Evolutionary conservation across 2,797 vertebrate species (phyloP), one percentile per base, ranked within the genome.

Genomic region (Mycteria americana): DNA sequence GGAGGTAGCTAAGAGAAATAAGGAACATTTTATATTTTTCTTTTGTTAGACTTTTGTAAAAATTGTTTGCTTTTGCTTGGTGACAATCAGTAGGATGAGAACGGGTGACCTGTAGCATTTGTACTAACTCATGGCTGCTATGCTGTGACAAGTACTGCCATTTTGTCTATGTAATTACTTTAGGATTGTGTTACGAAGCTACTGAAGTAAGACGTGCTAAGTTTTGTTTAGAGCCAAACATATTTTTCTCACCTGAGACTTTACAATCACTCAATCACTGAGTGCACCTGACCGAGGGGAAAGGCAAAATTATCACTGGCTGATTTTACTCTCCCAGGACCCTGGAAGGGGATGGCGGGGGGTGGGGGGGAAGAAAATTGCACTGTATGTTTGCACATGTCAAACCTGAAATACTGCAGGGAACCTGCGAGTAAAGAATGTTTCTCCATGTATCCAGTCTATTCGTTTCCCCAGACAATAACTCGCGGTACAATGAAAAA

Each of bases 241-340:
- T 39, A 17, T 84, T 85, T 90, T 85, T 86, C 74, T 85, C 87
- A 96, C 50, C 35, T 70, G 50, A 46, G 54, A 77, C 78, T 94
- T 92, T 41, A 68, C 41, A 85, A 39, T 62, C 92, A 74, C 85
- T 95, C 96, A 96, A 4, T 96, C 92, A 83, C 74, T 41, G 48
- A 95, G 67, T 59, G 79, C 17, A 54, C 90, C 70, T 97, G 95
- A 97, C 53, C 5, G 22, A 96, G 80, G 39, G 81, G 31, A 81
- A 96, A 96, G 85, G 88, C 79, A 97, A 94, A 97, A 96, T 97
- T 92, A 88, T 94, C 90, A 93, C 92, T 94, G 93, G 78, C 77
- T 94, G 93, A 92, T 96, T 97, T 97, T 91, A 91, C 48, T 92
- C 94, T 76, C 57, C 33, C 65, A 80, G 45, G 56, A 64, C 31